phyloP scores from a whole-genome alignment of 2,888 invertebrate genomes.

The Chloroclysta siterata region DNA sequence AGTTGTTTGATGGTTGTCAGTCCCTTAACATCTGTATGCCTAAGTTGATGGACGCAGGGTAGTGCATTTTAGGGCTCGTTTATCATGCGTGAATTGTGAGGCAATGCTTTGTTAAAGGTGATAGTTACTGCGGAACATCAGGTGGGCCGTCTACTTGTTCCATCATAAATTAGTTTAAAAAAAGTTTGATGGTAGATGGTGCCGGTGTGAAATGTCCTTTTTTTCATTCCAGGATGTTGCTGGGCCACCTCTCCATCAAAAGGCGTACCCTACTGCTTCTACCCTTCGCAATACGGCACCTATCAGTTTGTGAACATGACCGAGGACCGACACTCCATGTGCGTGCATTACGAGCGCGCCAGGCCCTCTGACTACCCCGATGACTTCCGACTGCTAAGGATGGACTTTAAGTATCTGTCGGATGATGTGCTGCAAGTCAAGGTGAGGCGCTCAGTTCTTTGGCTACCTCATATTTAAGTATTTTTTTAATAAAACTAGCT shows the following conservation, averaged over 20 bases:
- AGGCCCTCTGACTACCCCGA: slow-evolving; percentile 87
- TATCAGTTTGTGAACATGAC: slow-evolving; percentile 87
- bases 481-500: no score
- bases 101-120: no score
- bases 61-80: no score
- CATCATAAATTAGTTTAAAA: no score
- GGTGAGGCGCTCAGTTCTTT: slow-evolving; percentile 65
- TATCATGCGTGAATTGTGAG: no score
- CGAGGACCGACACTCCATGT: slow-evolving; percentile 85
- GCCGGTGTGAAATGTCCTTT: background rate
- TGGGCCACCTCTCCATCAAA: slow-evolving; percentile 82
- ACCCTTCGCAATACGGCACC: slow-evolving; percentile 87
- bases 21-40: no score
- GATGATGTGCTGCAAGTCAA: slow-evolving; percentile 87
- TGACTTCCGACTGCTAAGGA: slow-evolving; percentile 85
- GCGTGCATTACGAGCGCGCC: slow-evolving; percentile 81
- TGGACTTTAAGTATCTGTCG: slow-evolving; percentile 87
- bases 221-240: slow-evolving; percentile 84
- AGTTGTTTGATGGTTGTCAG: no score
- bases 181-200: no score
- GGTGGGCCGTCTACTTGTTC: no score
- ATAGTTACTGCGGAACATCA: no score
- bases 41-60: no score
- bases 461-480: no score
- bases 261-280: slow-evolving; percentile 90